phyloP scores from a whole-genome alignment of 2,113 vertebrate genomes.

The Corapipo altera region DNA sequence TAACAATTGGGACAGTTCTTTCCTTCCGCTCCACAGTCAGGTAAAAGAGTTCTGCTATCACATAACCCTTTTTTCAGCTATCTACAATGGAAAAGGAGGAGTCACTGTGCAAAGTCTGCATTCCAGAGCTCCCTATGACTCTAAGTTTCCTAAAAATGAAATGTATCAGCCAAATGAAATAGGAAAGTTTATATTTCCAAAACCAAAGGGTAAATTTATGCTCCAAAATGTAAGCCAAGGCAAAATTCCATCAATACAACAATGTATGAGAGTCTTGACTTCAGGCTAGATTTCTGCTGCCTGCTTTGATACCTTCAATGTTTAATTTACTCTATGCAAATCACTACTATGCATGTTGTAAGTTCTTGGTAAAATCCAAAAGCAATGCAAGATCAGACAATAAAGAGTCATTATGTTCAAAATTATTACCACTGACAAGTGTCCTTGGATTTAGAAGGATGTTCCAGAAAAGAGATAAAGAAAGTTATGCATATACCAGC shows the following conservation, averaged over 20 bases:
- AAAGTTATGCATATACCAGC: background rate
- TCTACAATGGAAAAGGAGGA: background rate
- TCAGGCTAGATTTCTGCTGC: background rate
- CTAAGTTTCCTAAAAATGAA: conserved; percentile 24
- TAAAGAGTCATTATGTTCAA: background rate
- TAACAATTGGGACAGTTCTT: background rate
- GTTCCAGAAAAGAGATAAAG: background rate
- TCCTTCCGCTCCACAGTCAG: background rate
- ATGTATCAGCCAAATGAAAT: conserved; percentile 1
- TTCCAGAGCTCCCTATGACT: conserved; percentile 2
- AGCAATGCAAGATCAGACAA: background rate
- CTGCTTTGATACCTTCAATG: background rate
- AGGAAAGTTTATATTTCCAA: conserved; percentile 3
- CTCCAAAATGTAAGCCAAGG: conserved; percentile 14
- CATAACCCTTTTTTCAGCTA: background rate
- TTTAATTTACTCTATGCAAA: background rate
- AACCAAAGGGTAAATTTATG: conserved; percentile 1
- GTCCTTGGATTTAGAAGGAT: background rate
- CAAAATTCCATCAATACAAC: background rate
- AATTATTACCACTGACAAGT: background rate
- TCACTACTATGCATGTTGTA: background rate
- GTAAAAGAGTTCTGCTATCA: background rate
- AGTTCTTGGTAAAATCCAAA: background rate
- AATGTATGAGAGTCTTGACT: background rate
- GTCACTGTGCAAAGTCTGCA: background rate